Percentiles rank a stretch among this genome's conserved stretches.
These are phyloP conservation scores for Alouatta palliata DNA, from an alignment of 2,113 vertebrate species.

Conservation along the genomic window DNA sequence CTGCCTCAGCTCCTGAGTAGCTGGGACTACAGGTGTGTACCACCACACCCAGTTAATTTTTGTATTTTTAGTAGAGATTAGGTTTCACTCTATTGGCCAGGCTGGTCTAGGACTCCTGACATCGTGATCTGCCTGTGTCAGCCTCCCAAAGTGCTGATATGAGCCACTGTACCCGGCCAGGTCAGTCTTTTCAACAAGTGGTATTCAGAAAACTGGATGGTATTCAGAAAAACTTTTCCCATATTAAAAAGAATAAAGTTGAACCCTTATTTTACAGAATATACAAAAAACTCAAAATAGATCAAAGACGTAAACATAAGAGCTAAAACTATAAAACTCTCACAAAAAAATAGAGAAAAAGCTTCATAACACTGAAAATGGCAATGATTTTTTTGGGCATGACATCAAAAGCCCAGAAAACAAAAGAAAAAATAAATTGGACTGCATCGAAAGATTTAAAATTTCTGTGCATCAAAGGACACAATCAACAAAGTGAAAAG, in stretches of 20 bases:
- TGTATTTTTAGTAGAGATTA: too few relatives aligned
- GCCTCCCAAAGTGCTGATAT: too few relatives aligned
- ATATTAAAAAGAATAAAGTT: background rate
- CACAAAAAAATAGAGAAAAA: background rate
- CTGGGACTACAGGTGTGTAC: too few relatives aligned
- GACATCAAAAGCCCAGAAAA: background rate
- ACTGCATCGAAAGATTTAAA: background rate
- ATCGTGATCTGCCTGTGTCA: too few relatives aligned
- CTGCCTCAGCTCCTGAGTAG: too few relatives aligned
- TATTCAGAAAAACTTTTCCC: background rate
- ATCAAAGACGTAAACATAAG: background rate
- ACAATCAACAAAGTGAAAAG: background rate
- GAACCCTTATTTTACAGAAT: background rate
- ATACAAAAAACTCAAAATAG: background rate
- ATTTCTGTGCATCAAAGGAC: background rate
- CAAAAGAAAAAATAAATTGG: background rate
- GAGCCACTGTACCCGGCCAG: too few relatives aligned
- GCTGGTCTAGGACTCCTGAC: too few relatives aligned
- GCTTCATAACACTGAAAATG: background rate
- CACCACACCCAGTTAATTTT: too few relatives aligned
- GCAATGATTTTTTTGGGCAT: background rate
- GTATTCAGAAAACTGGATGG: background rate
- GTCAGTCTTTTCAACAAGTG: background rate
- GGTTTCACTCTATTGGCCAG: too few relatives aligned
- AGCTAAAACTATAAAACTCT: background rate